A percentile compares a stretch with the other conserved stretches of the same genome.
Conservation (phyloP, 2,888 invertebrate species). For the Drosophila testacea region DNA sequence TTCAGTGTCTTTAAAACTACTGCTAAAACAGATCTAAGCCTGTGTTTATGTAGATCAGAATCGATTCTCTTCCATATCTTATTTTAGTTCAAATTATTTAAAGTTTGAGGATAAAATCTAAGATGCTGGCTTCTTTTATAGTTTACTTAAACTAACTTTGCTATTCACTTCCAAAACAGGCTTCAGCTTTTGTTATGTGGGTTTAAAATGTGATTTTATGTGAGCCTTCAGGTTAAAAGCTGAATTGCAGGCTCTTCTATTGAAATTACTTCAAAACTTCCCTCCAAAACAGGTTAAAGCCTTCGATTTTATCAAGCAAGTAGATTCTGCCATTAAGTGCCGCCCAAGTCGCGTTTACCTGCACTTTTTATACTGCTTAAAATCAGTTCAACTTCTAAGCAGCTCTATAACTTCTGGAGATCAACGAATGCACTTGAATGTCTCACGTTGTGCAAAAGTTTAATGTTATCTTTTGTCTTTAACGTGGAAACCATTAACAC, state of each 20-base stretch:
- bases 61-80: not conserved
- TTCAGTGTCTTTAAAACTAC: not conserved
- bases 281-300: no score
- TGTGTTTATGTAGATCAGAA: not conserved
- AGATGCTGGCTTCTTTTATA: not conserved
- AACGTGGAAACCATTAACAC: slow-evolving; percentile 54
- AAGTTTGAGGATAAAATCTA: not conserved
- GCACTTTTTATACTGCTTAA: not conserved
- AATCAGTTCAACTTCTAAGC: not conserved
- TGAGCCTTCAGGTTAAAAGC: no score
- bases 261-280: no score
- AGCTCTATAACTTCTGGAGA: slow-evolving; percentile 17
- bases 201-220: no score
- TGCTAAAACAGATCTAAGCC: not conserved
- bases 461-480: slow-evolving; percentile 24
- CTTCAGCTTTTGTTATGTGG: no score
- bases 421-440: slow-evolving; percentile 16
- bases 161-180: no score
- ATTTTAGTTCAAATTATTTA: not conserved
- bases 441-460: slow-evolving; percentile 41
- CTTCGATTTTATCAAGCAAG: no score
- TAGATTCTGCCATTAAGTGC: not conserved
- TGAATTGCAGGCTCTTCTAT: no score
- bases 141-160: not conserved
- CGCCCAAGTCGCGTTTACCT: not conserved